Evolutionary conservation across 2,797 vertebrate genomes (phyloP), one percentile per base, ranked within the genome.

Genomic region (Apodemus agrarius): DNA sequence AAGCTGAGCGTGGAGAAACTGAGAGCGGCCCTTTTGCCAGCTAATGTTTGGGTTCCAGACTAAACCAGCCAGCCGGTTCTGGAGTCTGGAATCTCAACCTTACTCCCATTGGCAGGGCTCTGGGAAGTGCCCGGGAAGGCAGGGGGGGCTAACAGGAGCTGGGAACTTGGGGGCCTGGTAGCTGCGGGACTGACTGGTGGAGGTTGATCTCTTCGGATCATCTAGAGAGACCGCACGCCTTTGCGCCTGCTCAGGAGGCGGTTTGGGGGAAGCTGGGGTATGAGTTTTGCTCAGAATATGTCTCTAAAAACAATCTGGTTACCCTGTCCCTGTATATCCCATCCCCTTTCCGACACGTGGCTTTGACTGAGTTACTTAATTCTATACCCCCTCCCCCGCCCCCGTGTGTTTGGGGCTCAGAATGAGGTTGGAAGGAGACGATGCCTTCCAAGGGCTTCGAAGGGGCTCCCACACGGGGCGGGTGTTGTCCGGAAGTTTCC

Each of bases 71-170:
- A 3, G 0, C 3, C 24, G 17, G 29, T n/a, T 26, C 29, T 43
- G 5, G 26, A 67, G 54, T 31, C 76, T 10, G 7, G 13, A 43
- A 24, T 72, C 67, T 87, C n/a, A 3, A 14, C 3, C 19, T 49
- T 0, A 2, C 7, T 5, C 0, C 31, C 3, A 4, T 29, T 3
- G 49, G 0, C 6, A 0, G 14, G 1, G 3, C 6, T 54, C 16
- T 4, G n/a, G 34, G 37, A 9, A n/a, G 2, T 2, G 1, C 6
- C 0, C 26, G 10, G 6, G 16, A 40, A 49, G 65, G 14, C 67
- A 37, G n/a, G n/a, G 1, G 14, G 1, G 31, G 31, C 37, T 21
- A 0, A 31, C 12, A 0, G 1, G 26, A 40, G 5, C 40, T 9
- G 0, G 40, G 19, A 16, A 54, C 63, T 78, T 12, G 0, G 1